Evolutionary conservation across 1,140 invertebrate genomes (phyloP), one percentile per base, ranked within the genome.

Genomic region (Dinoponera quadriceps): DNA sequence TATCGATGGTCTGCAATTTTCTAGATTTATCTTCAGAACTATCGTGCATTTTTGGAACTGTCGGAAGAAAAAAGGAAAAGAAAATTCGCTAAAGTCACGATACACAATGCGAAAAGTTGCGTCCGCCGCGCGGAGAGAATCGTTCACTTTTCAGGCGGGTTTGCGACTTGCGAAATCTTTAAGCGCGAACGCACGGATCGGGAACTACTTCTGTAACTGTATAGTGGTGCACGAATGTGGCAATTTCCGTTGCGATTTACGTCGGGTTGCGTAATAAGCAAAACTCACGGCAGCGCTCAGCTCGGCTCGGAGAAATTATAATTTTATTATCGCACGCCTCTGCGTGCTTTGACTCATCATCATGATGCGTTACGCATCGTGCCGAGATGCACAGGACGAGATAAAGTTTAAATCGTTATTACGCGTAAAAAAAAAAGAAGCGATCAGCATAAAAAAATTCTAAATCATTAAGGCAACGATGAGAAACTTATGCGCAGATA

Each of bases 361-460:
- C 49, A n/a, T n/a, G 18, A 9, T 33, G 44, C 0, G 14, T 57
- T 38, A 29, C 13, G 20, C 1, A 13, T 22, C 3, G 3, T n/a
- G 29, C 29, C 9, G n/a, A 48, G 7, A 65, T 65, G 13, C n/a
- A 22, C 59, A 29, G 25, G 16, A 20, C 14, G 13, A 33, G 48
- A 77, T 77, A 63, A 63, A 65, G 22, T 77, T 5, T 18, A 38
- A 54, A n/a, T 14, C 18, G 33, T 77, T 66, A 66, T 57, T 78
- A 7, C n/a, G 25, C n/a, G 16, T n/a, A 33, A 33, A 73, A 5
- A 33, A 33, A 5, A 33, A 33, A 73, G 29, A 33, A 33, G 29
- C 5, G 5, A 33, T 5, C 5, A 5, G 29, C 29, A 33, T 33
- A 33, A 33, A 33, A 33, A 33, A 33, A 33, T 33, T 33, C 29